Conservation (phyloP, 2,888 invertebrate species). For the Xanthostigma xanthostigma region DNA sequence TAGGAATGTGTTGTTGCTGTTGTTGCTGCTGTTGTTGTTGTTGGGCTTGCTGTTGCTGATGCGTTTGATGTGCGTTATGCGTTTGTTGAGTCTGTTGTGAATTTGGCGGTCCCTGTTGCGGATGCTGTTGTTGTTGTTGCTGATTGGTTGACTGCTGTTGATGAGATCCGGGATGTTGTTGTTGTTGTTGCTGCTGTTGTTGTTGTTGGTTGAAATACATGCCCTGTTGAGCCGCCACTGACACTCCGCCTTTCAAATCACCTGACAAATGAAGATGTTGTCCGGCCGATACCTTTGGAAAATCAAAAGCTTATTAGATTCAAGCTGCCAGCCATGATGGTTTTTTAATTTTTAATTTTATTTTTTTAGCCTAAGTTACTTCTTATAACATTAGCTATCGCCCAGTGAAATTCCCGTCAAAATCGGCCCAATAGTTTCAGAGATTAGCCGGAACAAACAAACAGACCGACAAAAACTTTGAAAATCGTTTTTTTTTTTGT, state of each 20-base stretch:
- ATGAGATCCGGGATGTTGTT: constrained; percentile 10
- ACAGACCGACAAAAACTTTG: too few relatives aligned
- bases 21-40: constrained; percentile 27
- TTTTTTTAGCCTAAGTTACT: too few relatives aligned
- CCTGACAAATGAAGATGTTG: constrained; percentile 71
- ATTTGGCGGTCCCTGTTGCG: constrained; percentile 16
- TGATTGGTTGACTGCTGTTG: constrained; percentile 23
- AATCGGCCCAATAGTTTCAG: too few relatives aligned
- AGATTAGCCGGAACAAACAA: too few relatives aligned
- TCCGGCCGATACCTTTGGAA: constrained; percentile 63
- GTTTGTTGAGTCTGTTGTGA: constrained; percentile 17
- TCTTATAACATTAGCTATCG: too few relatives aligned
- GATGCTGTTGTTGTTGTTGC: constrained; percentile 29
- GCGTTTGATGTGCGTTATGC: constrained; percentile 27
- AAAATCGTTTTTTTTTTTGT: too few relatives aligned
- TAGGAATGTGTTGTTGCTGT: constrained; percentile 10
- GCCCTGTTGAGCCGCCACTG: constrained; percentile 73
- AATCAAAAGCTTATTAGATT: constrained; percentile 2
- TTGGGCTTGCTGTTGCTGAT: constrained; percentile 17
- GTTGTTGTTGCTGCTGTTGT: constrained; percentile 23
- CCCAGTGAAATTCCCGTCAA: too few relatives aligned
- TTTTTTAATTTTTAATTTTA: too few relatives aligned
- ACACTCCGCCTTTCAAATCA: constrained; percentile 55
- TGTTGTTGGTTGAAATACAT: constrained; percentile 50
- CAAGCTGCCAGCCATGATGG: too few relatives aligned